Conservation (phyloP, 2,113 vertebrate genomes). For the Sula dactylatra region DNA sequence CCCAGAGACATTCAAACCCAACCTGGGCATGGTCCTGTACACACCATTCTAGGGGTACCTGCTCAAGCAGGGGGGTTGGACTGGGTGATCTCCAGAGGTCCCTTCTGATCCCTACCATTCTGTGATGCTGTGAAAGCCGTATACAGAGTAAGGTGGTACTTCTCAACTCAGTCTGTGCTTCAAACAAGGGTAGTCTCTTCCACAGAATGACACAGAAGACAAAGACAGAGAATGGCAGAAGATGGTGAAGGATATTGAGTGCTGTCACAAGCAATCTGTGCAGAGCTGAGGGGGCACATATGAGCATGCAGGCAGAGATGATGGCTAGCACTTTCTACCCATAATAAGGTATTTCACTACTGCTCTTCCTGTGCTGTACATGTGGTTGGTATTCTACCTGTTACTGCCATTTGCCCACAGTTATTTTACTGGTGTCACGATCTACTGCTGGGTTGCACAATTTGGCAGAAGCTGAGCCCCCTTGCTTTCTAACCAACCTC, state of each 20-base stretch:
- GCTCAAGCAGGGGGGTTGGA: too few relatives aligned
- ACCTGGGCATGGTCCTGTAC: too few relatives aligned
- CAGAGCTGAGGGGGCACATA: rapidly evolving
- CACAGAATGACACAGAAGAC: too few relatives aligned
- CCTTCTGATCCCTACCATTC: too few relatives aligned
- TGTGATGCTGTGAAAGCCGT: too few relatives aligned
- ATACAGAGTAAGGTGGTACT: rapidly evolving
- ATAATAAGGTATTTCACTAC: rapidly evolving
- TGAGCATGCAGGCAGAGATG: rapidly evolving
- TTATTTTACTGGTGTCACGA: rapidly evolving
- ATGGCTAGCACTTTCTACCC: rapidly evolving
- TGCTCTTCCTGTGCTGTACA: rapidly evolving
- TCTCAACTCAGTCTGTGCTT: background rate
- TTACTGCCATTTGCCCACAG: rapidly evolving
- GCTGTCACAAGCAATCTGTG: rapidly evolving
- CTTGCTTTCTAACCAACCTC: too few relatives aligned
- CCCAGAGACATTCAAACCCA: too few relatives aligned
- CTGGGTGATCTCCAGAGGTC: too few relatives aligned
- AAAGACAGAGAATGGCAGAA: rapidly evolving
- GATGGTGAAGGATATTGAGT: rapidly evolving
- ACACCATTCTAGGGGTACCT: too few relatives aligned
- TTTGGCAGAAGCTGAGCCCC: too few relatives aligned
- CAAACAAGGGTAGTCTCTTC: rapidly evolving
- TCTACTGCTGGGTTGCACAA: too few relatives aligned
- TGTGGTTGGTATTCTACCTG: rapidly evolving